Base-by-base conservation (phyloP, 2,113 vertebrate genomes). In the Thunnus thynnus region DNA sequence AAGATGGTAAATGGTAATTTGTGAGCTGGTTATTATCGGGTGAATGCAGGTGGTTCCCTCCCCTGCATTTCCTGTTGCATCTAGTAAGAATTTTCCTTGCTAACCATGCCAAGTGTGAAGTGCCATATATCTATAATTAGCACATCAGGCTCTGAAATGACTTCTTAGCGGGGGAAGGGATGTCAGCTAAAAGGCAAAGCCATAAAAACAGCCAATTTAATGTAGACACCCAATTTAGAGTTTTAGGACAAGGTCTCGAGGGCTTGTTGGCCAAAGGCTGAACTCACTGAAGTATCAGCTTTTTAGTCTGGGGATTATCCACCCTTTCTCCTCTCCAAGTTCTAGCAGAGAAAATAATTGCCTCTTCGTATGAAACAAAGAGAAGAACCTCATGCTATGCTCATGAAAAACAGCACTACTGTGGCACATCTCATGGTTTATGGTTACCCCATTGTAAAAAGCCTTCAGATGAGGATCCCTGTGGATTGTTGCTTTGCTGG, bases 51-150 rank as follows among this genome's bases (percentile, higher is more conserved):
- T 87, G 86, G 68, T 74, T 83, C 30, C 78, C 65, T 32, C 78
- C 79, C 79, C 60, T 80, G 47, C 48, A 48, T 68, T 85, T 89
- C 79, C 72, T 77, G 72, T 62, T 75, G 80, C 55, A 50, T 65
- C 83, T 63, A 70, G 13, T 30, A 70, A 77, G 76, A 17, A 50
- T 41, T 61, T 14, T 60, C 18, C 64, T 25, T 50, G 68, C 54
- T 48, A 48, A 57, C 20, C 36, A 17, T 52, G 74, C 52, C 57
- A 80, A 73, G 74, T 20, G 63, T 61, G 74, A 80, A 76, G 66
- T 5, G 4, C 78, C 47, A 62, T 83, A 77, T 56, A 82, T 60
- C 79, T 88, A 72, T 88, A 86, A 82, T 88, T 91, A 91, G 85
- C 61, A 70, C 80, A 77, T 81, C 84, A 88, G 71, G 56, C 41